Evolutionary conservation across 2,113 vertebrate genomes (phyloP).

Genomic region (Oceanodroma tethys): DNA sequence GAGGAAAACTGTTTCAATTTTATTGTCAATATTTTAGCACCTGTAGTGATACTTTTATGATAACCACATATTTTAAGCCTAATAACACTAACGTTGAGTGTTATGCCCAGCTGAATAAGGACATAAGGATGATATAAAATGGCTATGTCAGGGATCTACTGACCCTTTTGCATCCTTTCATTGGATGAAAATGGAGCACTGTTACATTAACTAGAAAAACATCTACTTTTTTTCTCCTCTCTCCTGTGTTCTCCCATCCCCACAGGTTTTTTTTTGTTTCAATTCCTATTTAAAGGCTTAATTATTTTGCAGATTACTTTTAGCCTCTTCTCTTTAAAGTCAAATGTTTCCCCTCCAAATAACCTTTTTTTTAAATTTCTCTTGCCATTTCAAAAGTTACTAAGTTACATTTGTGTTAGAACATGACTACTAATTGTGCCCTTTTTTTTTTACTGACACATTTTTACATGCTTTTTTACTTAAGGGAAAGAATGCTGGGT

Average conservation of each 20-base stretch:
- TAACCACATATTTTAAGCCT: not conserved
- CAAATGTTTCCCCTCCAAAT: not conserved
- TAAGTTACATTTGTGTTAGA: not conserved
- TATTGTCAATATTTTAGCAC: not conserved
- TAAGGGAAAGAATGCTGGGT: rapidly evolving
- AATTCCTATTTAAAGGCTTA: not conserved
- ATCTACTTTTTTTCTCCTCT: not conserved
- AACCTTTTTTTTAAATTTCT: not conserved
- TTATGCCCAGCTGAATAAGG: not conserved
- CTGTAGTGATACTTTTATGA: not conserved
- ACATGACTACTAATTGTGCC: not conserved
- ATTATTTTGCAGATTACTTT: not conserved
- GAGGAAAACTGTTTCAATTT: not conserved
- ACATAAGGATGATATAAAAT: not conserved
- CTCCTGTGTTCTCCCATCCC: not conserved
- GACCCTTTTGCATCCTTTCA: not conserved
- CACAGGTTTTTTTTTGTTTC: not conserved
- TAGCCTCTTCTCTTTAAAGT: not conserved
- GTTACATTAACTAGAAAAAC: not conserved
- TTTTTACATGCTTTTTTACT: not conserved
- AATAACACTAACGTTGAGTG: not conserved
- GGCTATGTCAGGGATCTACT: not conserved
- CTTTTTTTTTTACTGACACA: rapidly evolving
- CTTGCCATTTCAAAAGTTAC: not conserved
- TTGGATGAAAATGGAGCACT: not conserved